Evolutionary conservation across 2,888 invertebrate species (phyloP).

Genomic region (Aplocera efformata): DNA sequence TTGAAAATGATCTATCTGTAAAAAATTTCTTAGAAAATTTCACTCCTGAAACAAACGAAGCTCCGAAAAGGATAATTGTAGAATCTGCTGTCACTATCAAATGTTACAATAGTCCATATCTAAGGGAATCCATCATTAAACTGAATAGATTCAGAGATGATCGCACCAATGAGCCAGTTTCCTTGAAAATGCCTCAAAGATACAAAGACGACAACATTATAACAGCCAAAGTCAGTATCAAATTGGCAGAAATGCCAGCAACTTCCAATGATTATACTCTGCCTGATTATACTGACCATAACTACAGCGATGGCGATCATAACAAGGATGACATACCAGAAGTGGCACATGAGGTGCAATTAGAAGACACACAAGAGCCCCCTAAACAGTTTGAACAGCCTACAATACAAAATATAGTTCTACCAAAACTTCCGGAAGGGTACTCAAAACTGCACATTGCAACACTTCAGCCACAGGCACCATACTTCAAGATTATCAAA

Average conservation of each 20-base stretch:
- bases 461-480: constrained; percentile 54
- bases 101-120: constrained; percentile 13
- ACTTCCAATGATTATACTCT: not conserved
- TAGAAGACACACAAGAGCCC: constrained; percentile 45
- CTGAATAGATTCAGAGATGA: constrained; percentile 44
- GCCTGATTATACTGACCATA: constrained; percentile 3
- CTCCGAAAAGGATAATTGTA: constrained; percentile 22
- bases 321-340: constrained; percentile 49
- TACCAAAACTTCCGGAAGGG: constrained; percentile 45
- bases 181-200: constrained; percentile 49
- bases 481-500: constrained; percentile 64
- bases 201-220: constrained; percentile 37
- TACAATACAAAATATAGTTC: constrained; percentile 38
- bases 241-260: constrained; percentile 31
- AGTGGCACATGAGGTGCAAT: constrained; percentile 59
- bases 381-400: constrained; percentile 18
- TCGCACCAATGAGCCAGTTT: not conserved
- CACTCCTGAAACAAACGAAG: constrained; percentile 44
- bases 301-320: constrained; percentile 27
- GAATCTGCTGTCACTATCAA: constrained; percentile 35
- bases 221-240: constrained; percentile 36
- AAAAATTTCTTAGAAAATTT: constrained; percentile 66
- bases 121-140: constrained; percentile 40
- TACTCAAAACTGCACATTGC: constrained; percentile 52
- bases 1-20: constrained; percentile 44